A percentile compares a stretch with the other conserved stretches of the same genome.
phyloP scores from a whole-genome alignment of 2,888 invertebrate species.

The Sphaerophoria taeniata region DNA sequence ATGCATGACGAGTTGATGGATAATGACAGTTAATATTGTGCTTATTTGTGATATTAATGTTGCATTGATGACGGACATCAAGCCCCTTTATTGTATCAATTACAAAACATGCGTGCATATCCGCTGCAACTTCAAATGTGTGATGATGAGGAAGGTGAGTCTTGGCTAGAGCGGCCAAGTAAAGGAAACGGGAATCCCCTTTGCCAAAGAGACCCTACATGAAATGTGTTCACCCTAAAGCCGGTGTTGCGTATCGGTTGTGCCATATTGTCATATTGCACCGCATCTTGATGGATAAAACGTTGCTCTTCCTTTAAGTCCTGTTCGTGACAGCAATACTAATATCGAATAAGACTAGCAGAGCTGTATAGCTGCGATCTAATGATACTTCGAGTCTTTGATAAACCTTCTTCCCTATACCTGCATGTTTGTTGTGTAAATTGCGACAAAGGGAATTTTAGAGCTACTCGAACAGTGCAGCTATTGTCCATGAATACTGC shows the following conservation, averaged over 20 bases:
- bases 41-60: conserved; percentile 67
- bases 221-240: conserved; percentile 56
- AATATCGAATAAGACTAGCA: no score
- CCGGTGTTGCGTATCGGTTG: conserved; percentile 66
- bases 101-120: conserved; percentile 63
- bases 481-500: neutral
- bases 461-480: no score
- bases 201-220: conserved; percentile 57
- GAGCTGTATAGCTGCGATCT: neutral
- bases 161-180: no score
- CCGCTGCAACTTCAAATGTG: neutral
- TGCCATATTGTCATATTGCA: conserved; percentile 55
- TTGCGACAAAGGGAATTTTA: conserved; percentile 9
- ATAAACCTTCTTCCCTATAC: neutral
- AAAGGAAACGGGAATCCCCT: conserved; percentile 25
- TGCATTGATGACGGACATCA: conserved; percentile 58
- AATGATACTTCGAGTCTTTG: neutral
- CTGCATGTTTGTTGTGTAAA: conserved; percentile 19
- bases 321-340: neutral
- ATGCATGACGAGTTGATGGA: conserved; percentile 67
- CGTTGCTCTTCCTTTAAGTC: neutral
- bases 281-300: conserved; percentile 29
- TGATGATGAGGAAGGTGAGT: conserved; percentile 37
- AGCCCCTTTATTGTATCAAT: conserved; percentile 38
- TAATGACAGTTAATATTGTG: conserved; percentile 61